Percentiles rank a stretch among this genome's conserved stretches.
Evolutionary conservation across 37 sponge, comb jelly and placozoan genomes (phyloP).

Genomic region (Mnemiopsis leidyi): DNA sequence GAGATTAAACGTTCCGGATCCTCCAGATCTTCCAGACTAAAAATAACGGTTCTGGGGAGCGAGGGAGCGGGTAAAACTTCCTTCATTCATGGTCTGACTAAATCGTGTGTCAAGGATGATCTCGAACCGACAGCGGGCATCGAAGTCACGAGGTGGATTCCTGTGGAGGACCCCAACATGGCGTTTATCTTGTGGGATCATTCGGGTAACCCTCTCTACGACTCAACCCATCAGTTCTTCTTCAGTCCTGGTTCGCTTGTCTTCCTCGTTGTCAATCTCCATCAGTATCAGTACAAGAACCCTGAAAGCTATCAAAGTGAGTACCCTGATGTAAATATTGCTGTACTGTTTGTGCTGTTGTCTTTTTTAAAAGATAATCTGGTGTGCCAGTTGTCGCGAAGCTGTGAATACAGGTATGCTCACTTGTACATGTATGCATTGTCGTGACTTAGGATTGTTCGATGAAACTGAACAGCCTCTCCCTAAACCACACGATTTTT

Average conservation of each 20-base stretch:
- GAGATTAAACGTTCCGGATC: constrained; percentile 46
- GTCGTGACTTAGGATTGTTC: too few species aligned
- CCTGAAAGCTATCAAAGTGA: neutral
- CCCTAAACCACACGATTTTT: too few species aligned
- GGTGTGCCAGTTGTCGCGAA: too few species aligned
- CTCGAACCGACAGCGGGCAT: neutral
- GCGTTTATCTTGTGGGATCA: constrained; percentile 57
- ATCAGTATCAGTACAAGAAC: neutral
- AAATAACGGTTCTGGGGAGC: constrained; percentile 28
- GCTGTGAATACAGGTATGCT: too few species aligned
- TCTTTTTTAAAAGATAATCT: too few species aligned
- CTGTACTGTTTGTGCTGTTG: too few species aligned
- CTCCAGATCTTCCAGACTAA: constrained; percentile 37
- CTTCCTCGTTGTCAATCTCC: constrained; percentile 25
- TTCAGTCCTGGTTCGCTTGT: constrained; percentile 47
- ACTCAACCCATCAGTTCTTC: constrained; percentile 52
- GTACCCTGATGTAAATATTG: too few species aligned
- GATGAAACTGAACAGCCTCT: too few species aligned
- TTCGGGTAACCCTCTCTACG: constrained; percentile 57
- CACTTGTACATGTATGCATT: too few species aligned
- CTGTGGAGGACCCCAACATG: constrained; percentile 58
- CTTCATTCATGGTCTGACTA: constrained; percentile 46
- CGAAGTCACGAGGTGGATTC: constrained; percentile 60
- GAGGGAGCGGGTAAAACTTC: constrained; percentile 38
- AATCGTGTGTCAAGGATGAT: neutral